Evolutionary conservation across 2,113 vertebrate species (phyloP), one percentile per base, ranked within the genome.

Genomic region (Tauraco erythrolophus): DNA sequence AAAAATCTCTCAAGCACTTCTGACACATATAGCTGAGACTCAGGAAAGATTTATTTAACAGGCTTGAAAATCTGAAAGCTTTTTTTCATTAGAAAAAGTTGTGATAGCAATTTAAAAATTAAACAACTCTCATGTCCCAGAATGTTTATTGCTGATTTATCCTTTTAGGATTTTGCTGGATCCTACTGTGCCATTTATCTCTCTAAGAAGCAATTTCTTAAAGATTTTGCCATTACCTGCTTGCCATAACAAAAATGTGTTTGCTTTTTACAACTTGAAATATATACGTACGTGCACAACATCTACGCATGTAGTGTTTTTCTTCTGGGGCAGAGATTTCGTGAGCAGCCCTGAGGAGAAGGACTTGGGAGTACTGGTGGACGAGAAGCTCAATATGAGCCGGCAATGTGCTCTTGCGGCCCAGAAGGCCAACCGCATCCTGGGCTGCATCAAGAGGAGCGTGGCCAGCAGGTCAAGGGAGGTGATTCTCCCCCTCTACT

Each of bases 21-120:
- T 39, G 75, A 23, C 24, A 35, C 9, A 48, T 28, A 56, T 9
- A 86, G 54, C 9, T 54, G 71, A 84, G 61, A 66, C 41, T 45
- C 12, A 30, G 39, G n/a, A 74, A 89, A 88, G 81, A 80, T 78
- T 87, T 93, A 88, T 78, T 87, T 70, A 93, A 57, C 10, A 30
- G 17, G 4, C 45, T 50, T 84, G 84, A 92, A 91, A 85, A 94
- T 75, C 58, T 37, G 39, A 86, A 86, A 83, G 31, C 12, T 61
- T 56, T 80, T 53, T 61, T 70, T 71, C 0, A 0, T 54, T 92
- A 76, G 50, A 92, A 89, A 92, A 85, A 57, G 7, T 89, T 92
- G 56, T 23, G 48, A 53, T 37, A 82, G 65, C 28, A 87, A 84
- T 92, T 95, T 93, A 68, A 96, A 97, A 94, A 81, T 84, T 84